Base-by-base conservation (phyloP, 2,113 vertebrate genomes). In the Sebastes schlegelii region DNA sequence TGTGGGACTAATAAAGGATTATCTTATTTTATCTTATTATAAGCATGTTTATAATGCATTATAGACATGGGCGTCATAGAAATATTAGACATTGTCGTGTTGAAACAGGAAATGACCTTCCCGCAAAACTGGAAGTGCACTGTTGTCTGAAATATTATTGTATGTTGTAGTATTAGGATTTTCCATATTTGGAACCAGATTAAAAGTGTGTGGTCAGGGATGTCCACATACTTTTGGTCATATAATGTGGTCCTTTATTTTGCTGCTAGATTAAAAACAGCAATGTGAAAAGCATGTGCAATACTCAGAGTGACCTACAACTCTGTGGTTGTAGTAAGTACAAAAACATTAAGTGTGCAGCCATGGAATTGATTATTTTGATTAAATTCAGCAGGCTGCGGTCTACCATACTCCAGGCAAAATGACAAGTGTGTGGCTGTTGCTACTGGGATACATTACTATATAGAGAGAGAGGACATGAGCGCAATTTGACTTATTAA, bases 381-480 rank as follows among this genome's bases (percentile, higher is more conserved):
- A 87, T 85, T 74, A 66, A 62, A 73, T 73, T 74, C 66, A 82
- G 54, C 71, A 40, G 77, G 19, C 55, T 79, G 61, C 67, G 61
- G 75, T 88, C 61, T 10, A 49, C 69, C 60, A 49, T 42, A 43
- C 57, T 74, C 12, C 42, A 34, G 73, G 57, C 67, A 62, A 68
- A 23, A 67, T 67, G 70, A 77, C 70, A 75, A 85, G 77, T 57
- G 8, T 72, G 76, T 76, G 62, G 43, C 62, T 67, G 72, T 60
- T 57, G n/a, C 72, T 17, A 26, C 71, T 23, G 19, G 49, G 40
- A 70, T 49, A 40, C 69, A 85, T 61, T 19, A 14, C 21, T 8
- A 10, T 16, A 49, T n/a, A 62, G 3, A 72, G 43, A 75, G 26
- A 75, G 26, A 74, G 40, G 23, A 65, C 64, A 23, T 43, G 61